A percentile compares a stretch with the other conserved stretches of the same genome.
phyloP scores from a whole-genome alignment of 2,797 vertebrate genomes.

The Enoplosus armatus region DNA sequence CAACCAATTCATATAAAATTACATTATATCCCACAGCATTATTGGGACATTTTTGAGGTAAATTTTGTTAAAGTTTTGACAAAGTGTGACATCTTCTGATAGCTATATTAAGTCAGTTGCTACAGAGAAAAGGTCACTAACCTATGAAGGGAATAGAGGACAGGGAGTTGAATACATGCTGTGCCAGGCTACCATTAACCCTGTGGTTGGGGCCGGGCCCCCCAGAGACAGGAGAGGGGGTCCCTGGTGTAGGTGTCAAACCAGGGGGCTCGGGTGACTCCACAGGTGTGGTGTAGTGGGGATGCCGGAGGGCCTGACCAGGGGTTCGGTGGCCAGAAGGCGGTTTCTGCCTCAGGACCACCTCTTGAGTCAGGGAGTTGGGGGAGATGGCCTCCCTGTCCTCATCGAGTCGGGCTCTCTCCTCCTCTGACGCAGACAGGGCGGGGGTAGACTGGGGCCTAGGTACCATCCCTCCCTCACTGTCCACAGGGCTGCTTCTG shows the following conservation, averaged over 20 bases:
- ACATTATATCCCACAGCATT: neutral
- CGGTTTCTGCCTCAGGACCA: slow-evolving; percentile 90
- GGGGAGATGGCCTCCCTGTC: slow-evolving; percentile 75
- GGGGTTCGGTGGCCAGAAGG: slow-evolving; percentile 82
- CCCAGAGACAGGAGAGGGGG: slow-evolving; percentile 53
- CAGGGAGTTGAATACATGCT: slow-evolving; percentile 90
- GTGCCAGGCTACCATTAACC: slow-evolving; percentile 84
- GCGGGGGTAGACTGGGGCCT: slow-evolving; percentile 67
- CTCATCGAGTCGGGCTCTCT: slow-evolving; percentile 54
- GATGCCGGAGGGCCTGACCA: slow-evolving; percentile 74
- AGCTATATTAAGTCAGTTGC: slow-evolving; percentile 16
- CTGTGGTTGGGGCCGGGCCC: slow-evolving; percentile 53
- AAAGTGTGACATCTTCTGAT: neutral
- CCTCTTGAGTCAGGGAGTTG: slow-evolving; percentile 86
- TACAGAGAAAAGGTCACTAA: slow-evolving; percentile 79
- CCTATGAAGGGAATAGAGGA: slow-evolving; percentile 97
- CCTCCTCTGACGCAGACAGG: slow-evolving; percentile 65
- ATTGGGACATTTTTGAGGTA: neutral
- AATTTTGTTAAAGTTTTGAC: neutral
- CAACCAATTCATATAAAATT: neutral
- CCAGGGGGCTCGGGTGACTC: slow-evolving; percentile 72
- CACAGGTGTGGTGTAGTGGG: slow-evolving; percentile 81
- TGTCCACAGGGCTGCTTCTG: slow-evolving; percentile 65
- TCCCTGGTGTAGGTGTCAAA: slow-evolving; percentile 34
- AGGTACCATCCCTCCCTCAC: slow-evolving; percentile 22